Base-by-base conservation (phyloP, 2,113 vertebrate species). In the Mastomys natalensis region DNA sequence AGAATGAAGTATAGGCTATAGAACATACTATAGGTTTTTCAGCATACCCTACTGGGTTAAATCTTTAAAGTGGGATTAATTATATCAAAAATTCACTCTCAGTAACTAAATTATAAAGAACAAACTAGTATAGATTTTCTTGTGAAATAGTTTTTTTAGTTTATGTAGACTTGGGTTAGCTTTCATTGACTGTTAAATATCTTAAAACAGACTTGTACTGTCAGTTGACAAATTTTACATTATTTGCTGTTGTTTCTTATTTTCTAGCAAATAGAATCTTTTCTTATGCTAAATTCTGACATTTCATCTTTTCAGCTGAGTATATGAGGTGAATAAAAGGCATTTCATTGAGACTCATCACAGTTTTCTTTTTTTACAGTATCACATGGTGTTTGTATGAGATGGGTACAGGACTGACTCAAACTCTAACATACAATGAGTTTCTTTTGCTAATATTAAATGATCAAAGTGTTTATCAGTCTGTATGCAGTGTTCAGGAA, bases 201-300 rank as follows among this genome's bases (percentile, higher is more conserved):
- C 34, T 93, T 90, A 93, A 89, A 48, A 19, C 16, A 85, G 11
- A 58, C 55, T 88, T 97, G 68, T 73, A 15, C n/a, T 84, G 0
- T 89, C 66, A 64, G 26, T 92, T 96, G 62, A 51, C 1, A 15
- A 80, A 95, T 87, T 90, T 91, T 85, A 48, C 95, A 90, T 92
- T 91, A 96, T 45, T 93, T 93, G 68, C 74, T 82, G 64, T 94
- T 80, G 21, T 86, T 19, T 95, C 10, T 80, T 95, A 64, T 58
- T 45, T 78, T 2, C 64, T 72, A 64, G 76, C 90, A 93, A 85
- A 90, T 73, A 60, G 87, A 88, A 74, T 64, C 62, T 58, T 58
- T 58, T 95, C 34, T 90, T 92, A 34, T 96, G 21, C 92, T 88
- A 91, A 97, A 96, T 77, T 97, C 62, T 85, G 24, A 13, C 10